A percentile compares a stretch with the other conserved stretches of the same genome.
Evolutionary conservation across 2,888 invertebrate species (phyloP).

Genomic region (Dicroscelio sp.): DNA sequence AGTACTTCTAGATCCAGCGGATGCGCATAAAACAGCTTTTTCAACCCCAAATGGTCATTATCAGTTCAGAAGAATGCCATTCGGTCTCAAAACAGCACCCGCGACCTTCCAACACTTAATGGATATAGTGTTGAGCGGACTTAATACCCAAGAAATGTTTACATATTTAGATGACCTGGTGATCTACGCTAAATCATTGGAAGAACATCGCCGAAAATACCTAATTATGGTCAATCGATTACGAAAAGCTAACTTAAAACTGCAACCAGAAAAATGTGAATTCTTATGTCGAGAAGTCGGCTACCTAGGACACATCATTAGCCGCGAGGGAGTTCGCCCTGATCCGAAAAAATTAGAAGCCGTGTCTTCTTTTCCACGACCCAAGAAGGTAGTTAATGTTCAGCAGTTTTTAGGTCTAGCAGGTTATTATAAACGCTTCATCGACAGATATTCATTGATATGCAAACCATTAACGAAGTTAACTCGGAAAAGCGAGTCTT

Average conservation of each 20-base stretch:
- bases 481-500: background rate
- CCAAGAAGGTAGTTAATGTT: too few relatives aligned
- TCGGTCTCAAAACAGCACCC: background rate
- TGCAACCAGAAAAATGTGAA: too few relatives aligned
- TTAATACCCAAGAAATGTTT: constrained; percentile 6
- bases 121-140: background rate
- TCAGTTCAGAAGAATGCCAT: background rate
- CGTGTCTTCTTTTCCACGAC: constrained; percentile 80
- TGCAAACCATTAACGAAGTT: constrained; percentile 62
- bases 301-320: constrained; percentile 82
- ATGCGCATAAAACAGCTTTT: too few relatives aligned
- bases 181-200: background rate
- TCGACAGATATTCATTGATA: constrained; percentile 81
- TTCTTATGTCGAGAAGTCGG: too few relatives aligned
- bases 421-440: constrained; percentile 88
- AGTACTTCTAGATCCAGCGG: too few relatives aligned
- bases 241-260: constrained; percentile 1
- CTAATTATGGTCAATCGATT: background rate
- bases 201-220: constrained; percentile 25
- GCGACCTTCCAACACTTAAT: background rate
- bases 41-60: too few relatives aligned
- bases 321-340: constrained; percentile 83
- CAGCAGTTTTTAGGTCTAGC: constrained; percentile 83
- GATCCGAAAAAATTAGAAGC: constrained; percentile 82
- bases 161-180: constrained; percentile 10